Evolutionary conservation across 2,888 invertebrate genomes (phyloP).

Genomic region (Gasteruption jaculator): DNA sequence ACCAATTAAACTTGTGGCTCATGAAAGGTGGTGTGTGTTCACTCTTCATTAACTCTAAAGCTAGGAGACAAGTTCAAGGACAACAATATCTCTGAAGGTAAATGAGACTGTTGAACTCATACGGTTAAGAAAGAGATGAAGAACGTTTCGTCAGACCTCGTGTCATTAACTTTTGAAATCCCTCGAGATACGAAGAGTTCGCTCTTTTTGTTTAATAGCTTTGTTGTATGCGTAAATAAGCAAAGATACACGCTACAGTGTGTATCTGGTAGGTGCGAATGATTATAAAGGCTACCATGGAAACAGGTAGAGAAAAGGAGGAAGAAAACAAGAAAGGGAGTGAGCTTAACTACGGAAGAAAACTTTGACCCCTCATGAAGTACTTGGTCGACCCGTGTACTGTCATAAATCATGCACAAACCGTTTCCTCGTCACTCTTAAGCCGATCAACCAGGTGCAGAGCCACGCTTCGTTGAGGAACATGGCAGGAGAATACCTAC

Average conservation of each 20-base stretch:
- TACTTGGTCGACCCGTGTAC: too few relatives aligned
- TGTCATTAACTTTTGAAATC: too few relatives aligned
- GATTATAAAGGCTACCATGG: conserved; percentile 23
- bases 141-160: too few relatives aligned
- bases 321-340: conserved; percentile 11
- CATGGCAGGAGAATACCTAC: too few relatives aligned
- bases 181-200: too few relatives aligned
- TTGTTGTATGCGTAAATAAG: too few relatives aligned
- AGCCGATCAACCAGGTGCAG: conserved; percentile 1
- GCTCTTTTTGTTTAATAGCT: too few relatives aligned
- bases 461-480: too few relatives aligned
- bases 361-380: conserved; percentile 16
- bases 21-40: not conserved
- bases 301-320: conserved; percentile 16
- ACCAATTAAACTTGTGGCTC: too few relatives aligned
- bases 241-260: conserved; percentile 6
- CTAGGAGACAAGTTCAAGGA: conserved; percentile 26
- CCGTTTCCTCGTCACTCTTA: conserved; percentile 7
- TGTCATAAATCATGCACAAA: conserved; percentile 21
- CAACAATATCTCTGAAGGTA: too few relatives aligned
- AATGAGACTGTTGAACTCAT: too few relatives aligned
- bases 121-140: too few relatives aligned
- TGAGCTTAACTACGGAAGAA: conserved; percentile 4
- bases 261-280: conserved; percentile 3
- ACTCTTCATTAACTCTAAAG: conserved; percentile 24